Evolutionary conservation across 2,797 vertebrate genomes (phyloP).

Genomic region (Diglossa cyanea): DNA sequence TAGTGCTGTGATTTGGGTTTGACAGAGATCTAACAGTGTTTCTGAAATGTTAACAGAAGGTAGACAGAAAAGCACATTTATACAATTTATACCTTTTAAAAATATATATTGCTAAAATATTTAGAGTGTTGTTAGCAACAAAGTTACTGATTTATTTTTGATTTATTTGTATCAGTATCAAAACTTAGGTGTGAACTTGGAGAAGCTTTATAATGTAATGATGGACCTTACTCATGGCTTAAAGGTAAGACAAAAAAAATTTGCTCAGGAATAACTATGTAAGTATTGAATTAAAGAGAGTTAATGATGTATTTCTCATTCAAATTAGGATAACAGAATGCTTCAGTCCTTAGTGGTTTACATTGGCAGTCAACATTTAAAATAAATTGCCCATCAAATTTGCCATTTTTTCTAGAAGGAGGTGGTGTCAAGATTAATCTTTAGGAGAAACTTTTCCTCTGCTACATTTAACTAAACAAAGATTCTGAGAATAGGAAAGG

Average conservation of each 20-base stretch:
- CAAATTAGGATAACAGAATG: neutral
- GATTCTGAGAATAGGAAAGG: neutral
- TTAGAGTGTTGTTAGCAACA: neutral
- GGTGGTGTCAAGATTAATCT: neutral
- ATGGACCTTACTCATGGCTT: constrained; percentile 75
- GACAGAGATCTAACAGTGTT: neutral
- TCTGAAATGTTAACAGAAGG: neutral
- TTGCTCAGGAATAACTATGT: neutral
- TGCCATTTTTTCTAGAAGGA: neutral
- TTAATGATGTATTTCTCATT: neutral
- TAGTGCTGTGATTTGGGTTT: neutral
- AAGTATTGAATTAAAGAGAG: neutral
- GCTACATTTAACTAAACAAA: neutral
- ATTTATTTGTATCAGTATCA: constrained; percentile 69
- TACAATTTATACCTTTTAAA: neutral
- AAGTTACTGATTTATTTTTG: neutral
- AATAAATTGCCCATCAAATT: neutral
- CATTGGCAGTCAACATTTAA: neutral
- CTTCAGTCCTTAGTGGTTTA: neutral
- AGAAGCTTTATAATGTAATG: constrained; percentile 78
- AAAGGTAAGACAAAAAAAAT: constrained; percentile 71
- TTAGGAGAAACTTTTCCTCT: neutral
- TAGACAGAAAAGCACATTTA: neutral
- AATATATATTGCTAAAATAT: neutral
- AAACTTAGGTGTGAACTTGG: constrained; percentile 73